These are phyloP conservation scores for Wiebesia pumilae DNA, from an alignment of 1,140 invertebrate genomes.

Conservation along the genomic window DNA sequence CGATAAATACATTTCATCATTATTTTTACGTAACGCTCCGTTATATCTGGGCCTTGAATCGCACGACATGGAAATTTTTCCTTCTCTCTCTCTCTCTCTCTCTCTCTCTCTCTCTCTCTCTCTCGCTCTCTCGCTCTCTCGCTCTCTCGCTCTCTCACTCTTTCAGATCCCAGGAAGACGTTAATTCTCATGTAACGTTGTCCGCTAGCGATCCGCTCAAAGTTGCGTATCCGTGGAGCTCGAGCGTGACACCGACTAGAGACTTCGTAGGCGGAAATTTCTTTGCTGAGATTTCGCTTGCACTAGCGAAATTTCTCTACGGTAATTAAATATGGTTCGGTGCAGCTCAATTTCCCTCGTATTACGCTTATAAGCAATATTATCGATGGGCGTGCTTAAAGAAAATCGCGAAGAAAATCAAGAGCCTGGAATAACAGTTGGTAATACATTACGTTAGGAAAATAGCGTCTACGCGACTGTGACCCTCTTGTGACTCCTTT, in stretches of 20 bases:
- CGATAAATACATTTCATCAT: not conserved
- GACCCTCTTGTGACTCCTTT: not conserved
- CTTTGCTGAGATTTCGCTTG: slow-evolving; percentile 7
- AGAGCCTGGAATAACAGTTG: not conserved
- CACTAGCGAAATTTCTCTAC: not conserved
- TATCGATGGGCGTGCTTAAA: not conserved
- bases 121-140: no score
- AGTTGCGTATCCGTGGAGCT: slow-evolving; percentile 14
- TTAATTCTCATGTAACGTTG: slow-evolving; percentile 8
- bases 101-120: not conserved
- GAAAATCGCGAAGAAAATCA: not conserved
- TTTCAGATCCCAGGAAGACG: not conserved
- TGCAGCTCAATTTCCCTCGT: not conserved
- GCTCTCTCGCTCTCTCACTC: not conserved
- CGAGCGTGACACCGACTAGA: not conserved
- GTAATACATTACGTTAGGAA: not conserved
- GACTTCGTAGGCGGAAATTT: not conserved
- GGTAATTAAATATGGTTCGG: slow-evolving; percentile 21
- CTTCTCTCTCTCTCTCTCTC: not conserved
- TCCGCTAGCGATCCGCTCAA: not conserved
- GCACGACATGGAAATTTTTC: not conserved
- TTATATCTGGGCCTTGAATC: not conserved
- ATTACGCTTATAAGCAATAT: not conserved
- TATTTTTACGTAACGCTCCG: not conserved
- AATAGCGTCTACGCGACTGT: not conserved